A percentile compares a stretch with the other conserved stretches of the same genome.
phyloP scores from a whole-genome alignment of 2,888 invertebrate genomes.

The Hololepta plana region DNA sequence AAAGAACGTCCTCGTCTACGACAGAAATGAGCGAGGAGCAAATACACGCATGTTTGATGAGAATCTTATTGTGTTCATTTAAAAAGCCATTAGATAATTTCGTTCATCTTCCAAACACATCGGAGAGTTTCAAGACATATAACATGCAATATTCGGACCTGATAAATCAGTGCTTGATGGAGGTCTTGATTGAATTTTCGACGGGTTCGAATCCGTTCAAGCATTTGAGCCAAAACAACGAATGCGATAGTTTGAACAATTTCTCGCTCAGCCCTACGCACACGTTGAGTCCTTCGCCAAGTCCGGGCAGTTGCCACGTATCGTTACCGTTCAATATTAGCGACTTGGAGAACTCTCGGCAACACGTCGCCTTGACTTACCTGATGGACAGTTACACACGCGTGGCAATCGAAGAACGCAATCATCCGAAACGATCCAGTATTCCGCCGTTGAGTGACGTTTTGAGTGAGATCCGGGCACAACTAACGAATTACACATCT shows the following conservation, averaged over 20 bases:
- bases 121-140: slow-evolving; percentile 26
- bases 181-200: slow-evolving; percentile 26
- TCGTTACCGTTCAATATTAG: slow-evolving; percentile 18
- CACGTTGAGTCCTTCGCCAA: slow-evolving; percentile 23
- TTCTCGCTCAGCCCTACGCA: slow-evolving; percentile 26
- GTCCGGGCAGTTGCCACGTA: slow-evolving; percentile 19
- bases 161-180: slow-evolving; percentile 37
- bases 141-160: slow-evolving; percentile 30
- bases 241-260: slow-evolving; percentile 23
- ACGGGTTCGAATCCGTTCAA: slow-evolving; percentile 23
- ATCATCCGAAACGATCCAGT: slow-evolving; percentile 58
- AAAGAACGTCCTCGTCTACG: slow-evolving; percentile 23
- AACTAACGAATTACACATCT: slow-evolving; percentile 35
- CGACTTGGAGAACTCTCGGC: slow-evolving; percentile 14
- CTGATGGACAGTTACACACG: slow-evolving; percentile 49
- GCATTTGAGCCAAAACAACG: slow-evolving; percentile 17
- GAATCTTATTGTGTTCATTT: slow-evolving; percentile 58
- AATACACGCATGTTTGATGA: slow-evolving; percentile 41
- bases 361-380: slow-evolving; percentile 25
- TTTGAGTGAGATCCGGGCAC: slow-evolving; percentile 35
- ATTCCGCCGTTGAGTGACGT: slow-evolving; percentile 54
- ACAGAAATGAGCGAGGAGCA: slow-evolving; percentile 47
- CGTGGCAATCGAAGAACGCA: slow-evolving; percentile 53
- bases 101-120: slow-evolving; percentile 30
- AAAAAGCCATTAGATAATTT: slow-evolving; percentile 26